A percentile compares a stretch with the other conserved stretches of the same genome.
These are phyloP conservation scores for Athene noctua DNA, from an alignment of 2,113 vertebrate species.

Conservation along the genomic window DNA sequence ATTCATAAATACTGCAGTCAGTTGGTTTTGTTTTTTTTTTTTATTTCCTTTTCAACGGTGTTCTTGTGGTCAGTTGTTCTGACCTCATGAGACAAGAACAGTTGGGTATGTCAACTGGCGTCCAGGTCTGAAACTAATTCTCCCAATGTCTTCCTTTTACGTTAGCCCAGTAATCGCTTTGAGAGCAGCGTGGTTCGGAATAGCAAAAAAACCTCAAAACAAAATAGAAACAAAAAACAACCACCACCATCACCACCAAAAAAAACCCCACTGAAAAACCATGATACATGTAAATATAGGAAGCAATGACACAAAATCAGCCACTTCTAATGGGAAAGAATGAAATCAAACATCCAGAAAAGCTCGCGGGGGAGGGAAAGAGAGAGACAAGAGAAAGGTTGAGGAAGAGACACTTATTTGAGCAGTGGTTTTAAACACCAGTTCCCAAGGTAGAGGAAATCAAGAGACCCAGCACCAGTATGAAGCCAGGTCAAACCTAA, in stretches of 20 bases:
- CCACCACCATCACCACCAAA: slow-evolving; percentile 34
- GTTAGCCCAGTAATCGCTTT: slow-evolving; percentile 62
- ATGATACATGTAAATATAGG: slow-evolving; percentile 53
- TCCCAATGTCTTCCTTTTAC: slow-evolving; percentile 61
- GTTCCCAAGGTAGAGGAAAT: slow-evolving; percentile 57
- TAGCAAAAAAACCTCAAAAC: slow-evolving; percentile 39
- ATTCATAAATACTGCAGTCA: background rate
- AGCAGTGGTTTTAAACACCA: slow-evolving; percentile 69
- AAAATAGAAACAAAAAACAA: slow-evolving; percentile 44
- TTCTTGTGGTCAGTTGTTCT: background rate
- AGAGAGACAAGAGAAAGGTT: slow-evolving; percentile 9
- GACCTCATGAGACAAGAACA: background rate
- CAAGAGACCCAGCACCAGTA: slow-evolving; percentile 39
- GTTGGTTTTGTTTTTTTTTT: background rate
- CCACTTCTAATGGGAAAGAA: slow-evolving; percentile 63
- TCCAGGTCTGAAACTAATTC: slow-evolving; percentile 67
- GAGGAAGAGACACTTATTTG: slow-evolving; percentile 63
- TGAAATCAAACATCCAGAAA: slow-evolving; percentile 62
- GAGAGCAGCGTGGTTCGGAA: slow-evolving; percentile 66
- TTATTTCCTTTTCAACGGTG: background rate
- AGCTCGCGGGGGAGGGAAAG: background rate
- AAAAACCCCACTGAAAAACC: slow-evolving; percentile 48
- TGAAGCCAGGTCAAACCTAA: slow-evolving; percentile 67
- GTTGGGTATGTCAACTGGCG: background rate
- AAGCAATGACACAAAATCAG: slow-evolving; percentile 64